These are phyloP conservation scores for Polyodon spathula DNA, from an alignment of 2,113 vertebrate species.

Conservation along the genomic window DNA sequence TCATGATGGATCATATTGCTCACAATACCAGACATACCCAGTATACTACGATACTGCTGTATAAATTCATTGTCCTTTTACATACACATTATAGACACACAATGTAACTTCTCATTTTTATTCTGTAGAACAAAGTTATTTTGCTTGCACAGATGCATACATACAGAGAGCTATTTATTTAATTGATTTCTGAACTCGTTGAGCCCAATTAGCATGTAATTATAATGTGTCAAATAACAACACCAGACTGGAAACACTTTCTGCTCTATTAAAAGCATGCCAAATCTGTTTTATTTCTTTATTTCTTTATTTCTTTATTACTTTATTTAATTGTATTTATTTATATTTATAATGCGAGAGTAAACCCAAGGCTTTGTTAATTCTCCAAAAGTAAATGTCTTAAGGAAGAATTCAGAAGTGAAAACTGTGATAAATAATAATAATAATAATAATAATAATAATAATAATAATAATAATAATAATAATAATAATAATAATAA, in stretches of 20 bases:
- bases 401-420: conserved; percentile 1
- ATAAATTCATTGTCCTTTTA: too few relatives aligned
- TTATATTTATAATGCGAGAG: not conserved
- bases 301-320: too few relatives aligned
- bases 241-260: conserved; percentile 10
- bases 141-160: not conserved
- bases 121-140: too few relatives aligned
- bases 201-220: conserved; percentile 14
- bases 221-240: conserved; percentile 5
- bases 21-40: too few relatives aligned
- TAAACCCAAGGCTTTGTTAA: conserved; percentile 2
- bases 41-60: too few relatives aligned
- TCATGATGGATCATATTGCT: too few relatives aligned
- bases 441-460: too few relatives aligned
- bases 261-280: not conserved
- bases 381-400: conserved; percentile 4
- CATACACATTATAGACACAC: too few relatives aligned
- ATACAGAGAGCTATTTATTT: not conserved
- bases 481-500: too few relatives aligned
- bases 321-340: not conserved
- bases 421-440: conserved; percentile 13
- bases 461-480: too few relatives aligned
- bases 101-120: too few relatives aligned
- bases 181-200: conserved; percentile 9
- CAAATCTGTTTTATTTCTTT: too few relatives aligned